Evolutionary conservation across 2,113 vertebrate genomes (phyloP).

Genomic region (Odobenus rosmarus): DNA sequence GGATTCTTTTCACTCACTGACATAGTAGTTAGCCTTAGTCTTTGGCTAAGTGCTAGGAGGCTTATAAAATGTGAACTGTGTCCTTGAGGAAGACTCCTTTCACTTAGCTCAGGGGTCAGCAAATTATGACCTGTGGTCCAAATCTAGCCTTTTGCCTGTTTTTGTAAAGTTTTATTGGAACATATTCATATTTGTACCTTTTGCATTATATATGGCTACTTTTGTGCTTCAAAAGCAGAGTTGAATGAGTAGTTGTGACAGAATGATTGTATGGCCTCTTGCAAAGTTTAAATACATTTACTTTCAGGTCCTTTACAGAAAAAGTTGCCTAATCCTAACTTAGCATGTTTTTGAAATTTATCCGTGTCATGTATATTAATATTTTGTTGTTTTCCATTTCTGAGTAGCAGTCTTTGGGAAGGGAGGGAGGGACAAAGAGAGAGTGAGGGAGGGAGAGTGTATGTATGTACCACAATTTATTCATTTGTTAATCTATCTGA

Average conservation of each 20-base stretch:
- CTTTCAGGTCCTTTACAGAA: background rate
- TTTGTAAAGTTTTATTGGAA: background rate
- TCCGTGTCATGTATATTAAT: background rate
- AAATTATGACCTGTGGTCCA: background rate
- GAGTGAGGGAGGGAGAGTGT: background rate
- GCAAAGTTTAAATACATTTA: background rate
- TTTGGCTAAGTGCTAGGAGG: background rate
- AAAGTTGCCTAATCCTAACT: background rate
- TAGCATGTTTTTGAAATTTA: constrained; percentile 25
- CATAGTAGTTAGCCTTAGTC: constrained; percentile 8
- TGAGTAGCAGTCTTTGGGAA: background rate
- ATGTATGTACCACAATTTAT: background rate
- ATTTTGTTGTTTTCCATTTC: constrained; percentile 23
- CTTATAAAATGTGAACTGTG: constrained; percentile 7
- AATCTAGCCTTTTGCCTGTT: background rate
- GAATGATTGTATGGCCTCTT: background rate
- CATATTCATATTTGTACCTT: background rate
- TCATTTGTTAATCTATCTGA: background rate
- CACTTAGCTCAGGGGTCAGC: background rate
- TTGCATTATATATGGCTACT: background rate
- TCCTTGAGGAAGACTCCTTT: constrained; percentile 29
- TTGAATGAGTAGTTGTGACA: background rate
- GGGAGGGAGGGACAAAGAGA: background rate
- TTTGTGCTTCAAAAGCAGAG: background rate
- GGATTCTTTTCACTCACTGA: background rate